Evolutionary conservation across 2,797 vertebrate genomes (phyloP), one percentile per base, ranked within the genome.

Genomic region (Ptychadena robeensis): DNA sequence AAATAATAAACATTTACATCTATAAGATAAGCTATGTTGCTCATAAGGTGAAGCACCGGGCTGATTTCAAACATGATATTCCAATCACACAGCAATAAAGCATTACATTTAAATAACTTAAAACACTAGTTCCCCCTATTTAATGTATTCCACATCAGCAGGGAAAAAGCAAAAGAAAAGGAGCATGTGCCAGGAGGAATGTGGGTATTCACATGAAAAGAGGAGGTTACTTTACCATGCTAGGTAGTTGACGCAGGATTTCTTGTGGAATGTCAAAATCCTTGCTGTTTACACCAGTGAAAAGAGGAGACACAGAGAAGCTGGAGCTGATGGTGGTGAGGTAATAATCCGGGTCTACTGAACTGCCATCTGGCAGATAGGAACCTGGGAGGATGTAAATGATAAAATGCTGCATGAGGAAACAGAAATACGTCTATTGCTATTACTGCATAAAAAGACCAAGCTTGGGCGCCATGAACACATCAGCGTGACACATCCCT

Each of bases 251-350:
- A 3, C 90, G 89, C 15, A 99, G 95, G 90, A 94, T 94, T 66
- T 97, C 96, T 83, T 97, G 89, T 0, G 97, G 96, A 57, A 97
- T 93, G 6, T 91, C 93, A 72, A 97, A 96, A 84, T 97, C 97
- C 73, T 96, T 95, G 15, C 89, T 93, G 89, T 92, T 96, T 89
- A 95, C 88, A 2, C 96, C 97, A 0, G 95, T 98, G 90, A 98
- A 97, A 1, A 99, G 96, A 18, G 97, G 97, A 0, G 98, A 97
- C 61, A 98, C 93, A 0, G 98, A 98, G 89, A 99, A 99, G 86
- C 98, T 99, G 87, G 98, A 99, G 88, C 96, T 98, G 91, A 98
- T 95, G 40, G 94, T 97, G 87, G 94, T 96, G 89, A 99, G 98
- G 89, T 98, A 99, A 89, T 97, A 98, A 65, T 97, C 93, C 0